Evolutionary conservation across 2,888 invertebrate genomes (phyloP).

Genomic region (Clitarchus hookeri): DNA sequence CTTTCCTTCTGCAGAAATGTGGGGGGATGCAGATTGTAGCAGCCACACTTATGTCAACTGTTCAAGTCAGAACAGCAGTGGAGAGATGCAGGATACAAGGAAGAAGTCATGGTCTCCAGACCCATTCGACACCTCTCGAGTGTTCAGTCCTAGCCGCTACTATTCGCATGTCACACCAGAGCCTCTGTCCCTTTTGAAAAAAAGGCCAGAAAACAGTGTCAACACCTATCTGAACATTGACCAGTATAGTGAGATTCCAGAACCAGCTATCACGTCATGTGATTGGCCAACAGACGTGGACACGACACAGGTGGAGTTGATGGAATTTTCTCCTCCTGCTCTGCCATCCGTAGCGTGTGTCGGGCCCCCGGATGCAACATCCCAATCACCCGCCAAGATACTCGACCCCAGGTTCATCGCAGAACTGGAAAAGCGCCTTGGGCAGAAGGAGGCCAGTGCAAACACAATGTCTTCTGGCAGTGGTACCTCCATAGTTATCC

Average conservation of each 20-base stretch:
- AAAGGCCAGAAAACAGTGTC: conserved; percentile 49
- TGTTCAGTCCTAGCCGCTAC: conserved; percentile 50
- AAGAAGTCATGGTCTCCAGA: conserved; percentile 53
- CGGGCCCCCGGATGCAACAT: not conserved
- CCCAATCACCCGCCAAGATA: conserved; percentile 52
- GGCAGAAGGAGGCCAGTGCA: conserved; percentile 55
- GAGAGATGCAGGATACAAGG: conserved; percentile 33
- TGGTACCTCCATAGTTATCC: conserved; percentile 49
- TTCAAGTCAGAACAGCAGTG: conserved; percentile 30
- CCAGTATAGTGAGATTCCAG: conserved; percentile 28
- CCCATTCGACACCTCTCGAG: conserved; percentile 69
- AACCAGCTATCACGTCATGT: not conserved
- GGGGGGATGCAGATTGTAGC: conserved; percentile 25
- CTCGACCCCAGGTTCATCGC: conserved; percentile 65
- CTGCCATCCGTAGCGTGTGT: not conserved
- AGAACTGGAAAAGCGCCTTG: conserved; percentile 68
- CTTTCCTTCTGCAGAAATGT: conserved; percentile 5
- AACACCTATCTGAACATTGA: conserved; percentile 34
- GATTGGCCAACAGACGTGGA: conserved; percentile 34
- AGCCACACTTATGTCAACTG: conserved; percentile 40
- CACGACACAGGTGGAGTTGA: conserved; percentile 1
- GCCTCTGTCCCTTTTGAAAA: conserved; percentile 40
- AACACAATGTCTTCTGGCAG: conserved; percentile 47
- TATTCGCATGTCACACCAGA: conserved; percentile 55
- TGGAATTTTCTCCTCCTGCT: conserved; percentile 25